Percentiles rank a stretch among this genome's conserved stretches.
phyloP scores from a whole-genome alignment of 2,888 invertebrate species.

The Parapristionchus giblindavisi region DNA sequence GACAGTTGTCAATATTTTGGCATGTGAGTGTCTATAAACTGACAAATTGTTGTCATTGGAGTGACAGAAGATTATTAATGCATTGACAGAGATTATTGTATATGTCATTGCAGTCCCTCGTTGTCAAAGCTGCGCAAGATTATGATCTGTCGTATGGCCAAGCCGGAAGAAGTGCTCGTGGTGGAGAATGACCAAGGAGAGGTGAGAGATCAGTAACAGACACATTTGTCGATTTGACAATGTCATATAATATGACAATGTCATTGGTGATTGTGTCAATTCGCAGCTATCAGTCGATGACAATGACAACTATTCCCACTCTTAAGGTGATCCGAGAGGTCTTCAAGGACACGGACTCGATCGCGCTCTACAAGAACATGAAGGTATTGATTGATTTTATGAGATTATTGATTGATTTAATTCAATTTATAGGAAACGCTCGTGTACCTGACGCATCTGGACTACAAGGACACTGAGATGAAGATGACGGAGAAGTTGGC shows the following conservation, averaged over 20 bases:
- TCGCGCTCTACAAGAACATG: slow-evolving; percentile 99
- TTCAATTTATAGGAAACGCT: slow-evolving; percentile 50
- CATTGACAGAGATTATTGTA: too few relatives aligned
- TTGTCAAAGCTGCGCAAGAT: slow-evolving; percentile 82
- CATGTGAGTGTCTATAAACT: too few relatives aligned
- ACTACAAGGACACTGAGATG: slow-evolving; percentile 94
- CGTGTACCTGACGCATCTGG: slow-evolving; percentile 97
- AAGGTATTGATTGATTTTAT: slow-evolving; percentile 71
- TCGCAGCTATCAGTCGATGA: too few relatives aligned
- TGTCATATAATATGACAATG: not conserved
- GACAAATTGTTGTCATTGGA: slow-evolving; percentile 2
- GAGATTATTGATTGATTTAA: not conserved
- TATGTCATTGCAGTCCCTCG: slow-evolving; percentile 47
- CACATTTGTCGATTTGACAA: not conserved
- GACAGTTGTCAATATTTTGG: too few relatives aligned
- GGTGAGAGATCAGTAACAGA: slow-evolving; percentile 49
- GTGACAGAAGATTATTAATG: too few relatives aligned
- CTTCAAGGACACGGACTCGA: slow-evolving; percentile 99
- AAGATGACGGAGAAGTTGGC: slow-evolving; percentile 99
- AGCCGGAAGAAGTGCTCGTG: slow-evolving; percentile 98
- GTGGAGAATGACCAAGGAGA: slow-evolving; percentile 99
- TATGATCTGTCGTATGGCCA: slow-evolving; percentile 99
- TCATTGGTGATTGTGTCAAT: not conserved
- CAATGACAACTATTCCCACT: not conserved
- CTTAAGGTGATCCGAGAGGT: slow-evolving; percentile 86